Percentiles rank a stretch among this genome's conserved stretches.
These are phyloP conservation scores for Drosophila yakuba DNA, from an alignment of 1,140 invertebrate genomes.

Conservation along the genomic window DNA sequence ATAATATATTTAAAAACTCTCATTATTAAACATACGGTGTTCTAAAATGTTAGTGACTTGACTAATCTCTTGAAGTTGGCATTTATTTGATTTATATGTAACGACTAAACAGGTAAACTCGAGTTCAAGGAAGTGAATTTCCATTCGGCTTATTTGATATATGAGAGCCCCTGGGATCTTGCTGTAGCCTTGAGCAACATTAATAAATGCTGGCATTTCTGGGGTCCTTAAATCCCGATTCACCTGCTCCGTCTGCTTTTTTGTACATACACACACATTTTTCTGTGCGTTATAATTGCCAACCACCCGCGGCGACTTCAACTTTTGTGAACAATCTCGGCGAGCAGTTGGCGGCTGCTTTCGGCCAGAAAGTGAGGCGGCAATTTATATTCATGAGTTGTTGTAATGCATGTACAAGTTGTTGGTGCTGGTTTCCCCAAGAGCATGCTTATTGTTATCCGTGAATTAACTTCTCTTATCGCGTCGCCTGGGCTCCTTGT, in stretches of 20 bases:
- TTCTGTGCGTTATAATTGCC: constrained; percentile 70
- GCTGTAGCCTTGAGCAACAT: constrained; percentile 28
- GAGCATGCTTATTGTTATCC: constrained; percentile 82
- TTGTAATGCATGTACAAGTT: constrained; percentile 60
- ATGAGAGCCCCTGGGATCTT: constrained; percentile 31
- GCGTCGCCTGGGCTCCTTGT: constrained; percentile 52
- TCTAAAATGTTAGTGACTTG: too few species aligned
- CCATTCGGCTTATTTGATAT: constrained; percentile 27
- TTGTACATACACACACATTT: constrained; percentile 10
- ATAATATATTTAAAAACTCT: too few species aligned
- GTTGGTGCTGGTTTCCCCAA: constrained; percentile 55
- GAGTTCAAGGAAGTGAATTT: constrained; percentile 1
- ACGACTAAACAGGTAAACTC: background rate
- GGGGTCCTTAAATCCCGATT: constrained; percentile 44
- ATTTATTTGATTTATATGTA: background rate
- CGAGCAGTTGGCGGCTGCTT: constrained; percentile 28
- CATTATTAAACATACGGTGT: too few species aligned
- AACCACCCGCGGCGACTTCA: constrained; percentile 63
- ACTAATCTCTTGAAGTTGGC: too few species aligned
- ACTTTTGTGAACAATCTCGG: constrained; percentile 46
- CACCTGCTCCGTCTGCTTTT: constrained; percentile 35
- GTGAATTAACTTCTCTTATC: constrained; percentile 81
- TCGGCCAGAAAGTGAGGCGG: constrained; percentile 59
- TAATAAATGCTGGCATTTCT: constrained; percentile 44
- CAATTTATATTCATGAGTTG: constrained; percentile 83